Evolutionary conservation across 2,888 invertebrate species (phyloP).

Genomic region (Portevinia maculata): DNA sequence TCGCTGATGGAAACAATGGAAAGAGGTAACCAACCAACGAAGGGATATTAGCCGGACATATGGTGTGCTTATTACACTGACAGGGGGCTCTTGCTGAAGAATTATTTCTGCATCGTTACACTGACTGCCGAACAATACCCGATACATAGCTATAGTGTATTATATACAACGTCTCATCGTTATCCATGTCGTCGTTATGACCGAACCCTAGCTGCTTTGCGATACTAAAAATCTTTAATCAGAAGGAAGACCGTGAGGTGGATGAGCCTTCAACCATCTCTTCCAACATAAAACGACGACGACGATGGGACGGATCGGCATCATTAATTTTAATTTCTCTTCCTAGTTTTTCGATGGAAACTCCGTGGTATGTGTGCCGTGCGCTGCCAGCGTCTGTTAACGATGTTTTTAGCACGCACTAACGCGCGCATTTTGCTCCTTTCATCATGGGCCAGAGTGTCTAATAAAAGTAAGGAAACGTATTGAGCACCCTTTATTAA

Average conservation of each 20-base stretch:
- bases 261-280: conserved; percentile 4
- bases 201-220: conserved; percentile 23
- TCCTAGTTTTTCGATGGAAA: conserved; percentile 13
- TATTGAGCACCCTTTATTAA: conserved; percentile 60
- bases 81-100: conserved; percentile 35
- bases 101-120: conserved; percentile 74
- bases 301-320: conserved; percentile 45
- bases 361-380: neutral
- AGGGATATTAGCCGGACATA: conserved; percentile 71
- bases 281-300: conserved; percentile 42
- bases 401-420: conserved; percentile 73
- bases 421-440: conserved; percentile 55
- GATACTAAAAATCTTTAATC: conserved; percentile 62
- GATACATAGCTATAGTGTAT: neutral
- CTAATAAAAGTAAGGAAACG: conserved; percentile 39
- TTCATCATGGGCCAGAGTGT: conserved; percentile 1
- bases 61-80: conserved; percentile 70
- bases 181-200: conserved; percentile 21
- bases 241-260: conserved; percentile 40
- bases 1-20: conserved; percentile 10
- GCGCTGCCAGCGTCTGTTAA: conserved; percentile 44
- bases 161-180: no score
- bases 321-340: conserved; percentile 67
- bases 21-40: conserved; percentile 45
- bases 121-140: conserved; percentile 44